Evolutionary conservation across 2,888 invertebrate genomes (phyloP).

Genomic region (Melanophora roralis): DNA sequence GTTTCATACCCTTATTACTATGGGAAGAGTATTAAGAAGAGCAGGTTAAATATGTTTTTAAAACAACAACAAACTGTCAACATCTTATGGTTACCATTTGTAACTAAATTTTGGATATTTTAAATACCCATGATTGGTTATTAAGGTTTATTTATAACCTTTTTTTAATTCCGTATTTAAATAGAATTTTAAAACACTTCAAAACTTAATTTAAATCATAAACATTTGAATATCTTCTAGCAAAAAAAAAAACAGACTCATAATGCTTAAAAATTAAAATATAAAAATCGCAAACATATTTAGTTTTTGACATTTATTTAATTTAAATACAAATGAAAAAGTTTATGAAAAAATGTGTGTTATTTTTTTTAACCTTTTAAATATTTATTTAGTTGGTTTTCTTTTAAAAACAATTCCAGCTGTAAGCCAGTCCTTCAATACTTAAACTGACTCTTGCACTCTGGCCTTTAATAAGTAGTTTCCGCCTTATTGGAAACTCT

Average conservation of each 20-base stretch:
- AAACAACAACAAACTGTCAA: no score
- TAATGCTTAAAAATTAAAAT: background rate
- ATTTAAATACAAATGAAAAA: background rate
- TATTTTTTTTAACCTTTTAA: constrained; percentile 53
- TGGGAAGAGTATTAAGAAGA: no score
- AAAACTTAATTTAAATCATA: background rate
- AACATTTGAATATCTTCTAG: no score
- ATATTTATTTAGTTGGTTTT: constrained; percentile 47
- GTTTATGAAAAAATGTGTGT: constrained; percentile 13
- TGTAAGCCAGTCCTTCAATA: background rate
- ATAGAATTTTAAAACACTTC: background rate
- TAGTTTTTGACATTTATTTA: constrained; percentile 1
- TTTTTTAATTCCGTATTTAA: no score
- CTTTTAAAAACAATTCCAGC: constrained; percentile 21
- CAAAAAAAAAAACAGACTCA: background rate
- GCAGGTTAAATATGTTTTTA: no score
- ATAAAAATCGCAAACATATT: background rate
- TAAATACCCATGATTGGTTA: no score
- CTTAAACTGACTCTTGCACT: background rate
- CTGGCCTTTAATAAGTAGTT: constrained; percentile 12
- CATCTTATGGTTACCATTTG: no score
- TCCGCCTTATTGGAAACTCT: constrained; percentile 23
- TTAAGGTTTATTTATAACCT: no score
- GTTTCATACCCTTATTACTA: no score
- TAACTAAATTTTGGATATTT: no score